Conservation (phyloP, 2,797 vertebrate species). For the Rhinichthys osculus region DNA sequence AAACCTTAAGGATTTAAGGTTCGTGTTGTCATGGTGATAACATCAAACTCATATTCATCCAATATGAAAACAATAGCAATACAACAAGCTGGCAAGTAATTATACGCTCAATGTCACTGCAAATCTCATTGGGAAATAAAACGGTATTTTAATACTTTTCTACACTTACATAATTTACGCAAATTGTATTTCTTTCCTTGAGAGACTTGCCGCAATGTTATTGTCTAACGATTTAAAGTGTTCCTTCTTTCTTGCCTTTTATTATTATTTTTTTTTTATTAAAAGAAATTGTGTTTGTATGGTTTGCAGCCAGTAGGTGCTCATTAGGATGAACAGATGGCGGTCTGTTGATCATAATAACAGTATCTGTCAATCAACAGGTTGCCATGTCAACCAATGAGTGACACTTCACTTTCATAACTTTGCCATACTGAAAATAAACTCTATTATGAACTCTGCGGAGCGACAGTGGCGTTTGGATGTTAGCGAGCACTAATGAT, state of each 20-base stretch:
- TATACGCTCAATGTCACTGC: background rate
- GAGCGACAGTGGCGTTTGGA: background rate
- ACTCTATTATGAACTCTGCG: background rate
- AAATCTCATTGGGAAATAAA: background rate
- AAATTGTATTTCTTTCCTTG: background rate
- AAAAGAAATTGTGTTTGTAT: background rate
- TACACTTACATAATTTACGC: background rate
- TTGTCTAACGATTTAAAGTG: background rate
- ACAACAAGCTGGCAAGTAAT: conserved; percentile 9
- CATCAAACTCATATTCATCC: background rate
- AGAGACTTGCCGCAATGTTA: background rate
- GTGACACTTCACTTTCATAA: background rate
- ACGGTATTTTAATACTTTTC: background rate
- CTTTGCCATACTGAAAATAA: background rate
- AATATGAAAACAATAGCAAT: conserved; percentile 5
- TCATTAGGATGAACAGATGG: conserved; percentile 36
- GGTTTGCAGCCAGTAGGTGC: background rate
- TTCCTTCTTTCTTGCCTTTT: background rate
- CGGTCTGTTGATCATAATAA: conserved; percentile 19
- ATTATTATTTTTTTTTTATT: background rate
- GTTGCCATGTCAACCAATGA: conserved; percentile 6
- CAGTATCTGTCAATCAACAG: no score
- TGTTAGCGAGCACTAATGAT: background rate
- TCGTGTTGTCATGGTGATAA: background rate
- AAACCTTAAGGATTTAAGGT: background rate